Conservation (phyloP, 2,888 invertebrate genomes). For the Agonopterix subpropinquella region DNA sequence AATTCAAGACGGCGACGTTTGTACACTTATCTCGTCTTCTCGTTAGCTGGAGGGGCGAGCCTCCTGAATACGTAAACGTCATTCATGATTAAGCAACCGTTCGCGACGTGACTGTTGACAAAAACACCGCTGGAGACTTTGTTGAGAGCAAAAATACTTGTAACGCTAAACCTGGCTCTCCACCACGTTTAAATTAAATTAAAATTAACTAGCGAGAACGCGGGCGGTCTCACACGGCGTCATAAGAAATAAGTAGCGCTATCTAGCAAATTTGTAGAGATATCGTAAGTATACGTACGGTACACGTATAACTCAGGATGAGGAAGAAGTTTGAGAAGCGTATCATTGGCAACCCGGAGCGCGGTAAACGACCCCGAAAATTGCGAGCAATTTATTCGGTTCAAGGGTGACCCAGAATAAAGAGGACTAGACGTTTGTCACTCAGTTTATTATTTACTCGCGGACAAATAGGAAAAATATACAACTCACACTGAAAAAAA, state of each 20-base stretch:
- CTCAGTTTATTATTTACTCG: constrained; percentile 62
- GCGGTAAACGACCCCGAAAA: constrained; percentile 66
- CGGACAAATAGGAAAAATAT: constrained; percentile 37
- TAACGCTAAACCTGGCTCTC: not conserved
- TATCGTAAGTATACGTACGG: constrained; percentile 24
- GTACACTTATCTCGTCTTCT: constrained; percentile 70
- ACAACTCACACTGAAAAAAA: too few relatives aligned
- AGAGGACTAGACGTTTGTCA: constrained; percentile 59
- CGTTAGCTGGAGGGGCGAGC: constrained; percentile 61
- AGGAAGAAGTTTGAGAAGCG: constrained; percentile 45
- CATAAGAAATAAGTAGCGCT: constrained; percentile 27
- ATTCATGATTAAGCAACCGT: constrained; percentile 66
- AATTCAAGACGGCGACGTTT: constrained; percentile 66
- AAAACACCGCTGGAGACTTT: constrained; percentile 45
- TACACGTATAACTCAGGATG: constrained; percentile 30
- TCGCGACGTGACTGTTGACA: constrained; percentile 58
- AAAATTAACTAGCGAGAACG: constrained; percentile 5
- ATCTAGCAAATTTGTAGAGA: constrained; percentile 39
- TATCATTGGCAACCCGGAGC: constrained; percentile 60
- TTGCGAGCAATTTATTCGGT: constrained; percentile 66
- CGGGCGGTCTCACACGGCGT: not conserved
- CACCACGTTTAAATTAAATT: constrained; percentile 13
- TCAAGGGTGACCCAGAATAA: constrained; percentile 66
- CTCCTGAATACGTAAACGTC: constrained; percentile 69
- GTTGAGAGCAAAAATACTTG: constrained; percentile 26